Evolutionary conservation across 2,797 vertebrate species (phyloP).

Genomic region (Coccyzus lansbergi): DNA sequence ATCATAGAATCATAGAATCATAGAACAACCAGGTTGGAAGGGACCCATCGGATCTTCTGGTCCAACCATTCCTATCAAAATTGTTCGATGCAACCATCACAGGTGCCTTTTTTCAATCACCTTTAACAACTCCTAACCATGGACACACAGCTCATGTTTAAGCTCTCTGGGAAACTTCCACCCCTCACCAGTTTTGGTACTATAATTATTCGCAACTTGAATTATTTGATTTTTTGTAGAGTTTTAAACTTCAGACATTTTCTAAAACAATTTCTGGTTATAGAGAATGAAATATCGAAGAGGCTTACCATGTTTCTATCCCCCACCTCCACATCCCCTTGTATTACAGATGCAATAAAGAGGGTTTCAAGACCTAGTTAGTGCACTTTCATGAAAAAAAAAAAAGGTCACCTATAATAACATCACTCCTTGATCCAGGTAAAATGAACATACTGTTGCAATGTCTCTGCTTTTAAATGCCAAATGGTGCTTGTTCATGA

Average conservation of each 20-base stretch:
- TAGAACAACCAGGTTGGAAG: no score
- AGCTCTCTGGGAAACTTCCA: background rate
- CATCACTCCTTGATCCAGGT: background rate
- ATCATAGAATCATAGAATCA: no score
- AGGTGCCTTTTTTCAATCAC: background rate
- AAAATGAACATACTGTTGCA: background rate
- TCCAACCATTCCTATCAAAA: no score
- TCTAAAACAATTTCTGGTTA: background rate
- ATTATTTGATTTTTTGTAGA: background rate
- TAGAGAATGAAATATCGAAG: background rate
- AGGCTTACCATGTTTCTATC: background rate
- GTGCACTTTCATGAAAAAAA: background rate
- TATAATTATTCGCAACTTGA: background rate
- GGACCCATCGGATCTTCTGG: no score
- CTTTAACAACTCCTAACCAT: background rate
- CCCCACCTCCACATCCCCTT: accelerated
- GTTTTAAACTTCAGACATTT: background rate
- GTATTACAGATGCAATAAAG: background rate
- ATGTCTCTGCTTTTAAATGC: background rate
- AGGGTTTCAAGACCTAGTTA: background rate
- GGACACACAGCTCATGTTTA: background rate
- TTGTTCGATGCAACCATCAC: background rate
- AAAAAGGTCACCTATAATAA: background rate
- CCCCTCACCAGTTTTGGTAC: background rate
- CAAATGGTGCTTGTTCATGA: background rate